These are phyloP conservation scores for Rhombomys opimus DNA, from an alignment of 2,113 vertebrate species.

Conservation along the genomic window DNA sequence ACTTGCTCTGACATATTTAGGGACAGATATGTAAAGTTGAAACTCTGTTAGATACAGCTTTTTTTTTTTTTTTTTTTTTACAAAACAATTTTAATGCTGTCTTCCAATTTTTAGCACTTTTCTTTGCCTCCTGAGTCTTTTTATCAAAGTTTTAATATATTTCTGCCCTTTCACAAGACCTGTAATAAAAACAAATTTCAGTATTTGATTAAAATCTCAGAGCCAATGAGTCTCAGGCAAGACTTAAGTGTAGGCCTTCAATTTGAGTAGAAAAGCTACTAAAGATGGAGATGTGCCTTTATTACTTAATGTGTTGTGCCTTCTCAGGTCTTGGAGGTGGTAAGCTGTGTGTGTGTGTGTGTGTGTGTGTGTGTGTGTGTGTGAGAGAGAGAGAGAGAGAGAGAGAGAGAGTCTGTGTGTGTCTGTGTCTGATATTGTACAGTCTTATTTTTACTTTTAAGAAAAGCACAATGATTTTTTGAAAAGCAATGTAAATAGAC, in stretches of 20 bases:
- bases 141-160: background rate
- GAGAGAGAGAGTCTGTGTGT: too few species aligned
- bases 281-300: background rate
- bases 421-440: background rate
- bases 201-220: slow-evolving; percentile 6
- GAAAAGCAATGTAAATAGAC: background rate
- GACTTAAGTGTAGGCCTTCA: slow-evolving; percentile 11
- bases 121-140: background rate
- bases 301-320: background rate
- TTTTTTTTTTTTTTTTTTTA: background rate
- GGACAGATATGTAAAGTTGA: slow-evolving; percentile 27
- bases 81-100: background rate
- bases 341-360: too few species aligned
- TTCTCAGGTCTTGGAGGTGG: background rate
- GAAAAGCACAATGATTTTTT: slow-evolving; percentile 11
- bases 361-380: background rate
- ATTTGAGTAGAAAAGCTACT: slow-evolving; percentile 31
- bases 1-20: background rate
- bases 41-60: slow-evolving; percentile 10
- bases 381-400: too few species aligned
- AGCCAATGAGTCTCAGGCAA: background rate
- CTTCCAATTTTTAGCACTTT: background rate
- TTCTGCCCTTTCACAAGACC: background rate
- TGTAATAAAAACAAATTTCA: slow-evolving; percentile 21
- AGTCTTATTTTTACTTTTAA: background rate